Conservation (phyloP, 2,888 invertebrate genomes). For the Plebejus melissa region DNA sequence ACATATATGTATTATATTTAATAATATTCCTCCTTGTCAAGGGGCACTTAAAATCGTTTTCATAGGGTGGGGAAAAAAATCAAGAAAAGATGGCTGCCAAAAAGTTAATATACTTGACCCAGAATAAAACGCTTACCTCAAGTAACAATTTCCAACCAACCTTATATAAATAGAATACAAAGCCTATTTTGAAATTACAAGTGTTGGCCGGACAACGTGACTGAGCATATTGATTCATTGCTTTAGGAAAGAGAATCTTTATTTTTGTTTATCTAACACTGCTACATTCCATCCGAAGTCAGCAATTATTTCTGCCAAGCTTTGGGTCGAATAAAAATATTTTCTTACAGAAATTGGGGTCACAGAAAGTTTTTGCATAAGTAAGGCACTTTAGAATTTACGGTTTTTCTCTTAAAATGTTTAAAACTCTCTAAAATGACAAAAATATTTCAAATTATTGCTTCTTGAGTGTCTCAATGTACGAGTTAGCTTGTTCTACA, state of each 20-base stretch:
- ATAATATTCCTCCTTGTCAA: background rate
- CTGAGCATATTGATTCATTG: background rate
- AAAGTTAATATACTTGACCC: background rate
- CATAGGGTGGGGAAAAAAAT: background rate
- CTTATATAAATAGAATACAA: background rate
- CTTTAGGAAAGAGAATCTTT: background rate
- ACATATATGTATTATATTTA: too few relatives aligned
- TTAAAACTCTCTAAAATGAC: background rate
- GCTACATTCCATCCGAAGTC: background rate
- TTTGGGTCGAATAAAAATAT: background rate
- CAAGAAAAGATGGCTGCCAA: background rate
- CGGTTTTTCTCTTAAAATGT: background rate
- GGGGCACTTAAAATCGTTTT: background rate
- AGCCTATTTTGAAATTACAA: slow-evolving; percentile 10
- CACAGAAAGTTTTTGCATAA: background rate
- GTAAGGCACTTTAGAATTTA: background rate
- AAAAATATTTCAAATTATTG: background rate
- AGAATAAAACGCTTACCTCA: background rate
- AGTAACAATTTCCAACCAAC: background rate
- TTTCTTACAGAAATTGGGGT: background rate
- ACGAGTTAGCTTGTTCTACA: background rate
- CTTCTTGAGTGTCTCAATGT: background rate
- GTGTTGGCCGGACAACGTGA: background rate
- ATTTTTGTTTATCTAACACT: background rate
- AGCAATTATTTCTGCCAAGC: background rate